Base-by-base conservation (phyloP, 1,140 invertebrate genomes). In the Maniola jurtina region DNA sequence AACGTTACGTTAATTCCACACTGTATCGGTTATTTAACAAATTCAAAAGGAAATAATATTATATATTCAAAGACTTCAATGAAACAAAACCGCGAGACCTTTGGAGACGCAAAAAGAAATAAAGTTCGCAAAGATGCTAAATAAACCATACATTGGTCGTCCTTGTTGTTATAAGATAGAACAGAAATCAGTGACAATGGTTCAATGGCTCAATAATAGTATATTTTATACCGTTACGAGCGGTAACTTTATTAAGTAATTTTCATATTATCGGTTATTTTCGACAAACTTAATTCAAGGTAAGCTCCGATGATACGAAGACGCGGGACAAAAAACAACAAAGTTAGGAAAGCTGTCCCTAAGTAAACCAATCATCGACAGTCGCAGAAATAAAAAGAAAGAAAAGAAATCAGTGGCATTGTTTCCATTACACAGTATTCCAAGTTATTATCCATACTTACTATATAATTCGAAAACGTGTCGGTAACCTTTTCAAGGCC, bases 41-140 rank as follows among this genome's bases (percentile, higher is more conserved):
- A 68, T 64, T 71, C 70, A 64, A 62, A 67, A 61, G 61, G 70
- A 57, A 57, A 61, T 71, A 64, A 64, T 64, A 67, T 64, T 58
- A 66, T 71, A 64, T 67, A 67, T 71, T 67, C 34, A 40, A 57
- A 14, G 55, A 35, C 35, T 35, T 35, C 7, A 3, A 38, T 7
- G 6, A 38, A 40, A 57, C n/a, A n/a, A n/a, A n/a, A 35, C 38
- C 55, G 33, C 52, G 25, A 10, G 52, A 57, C 55, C 55, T 57
- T 57, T 57, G 55, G 25, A 38, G 15, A 57, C 61, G n/a, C n/a
- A n/a, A 35, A 40, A 68, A 71, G 57, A 56, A 63, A 63, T 35
- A 57, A 40, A 57, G 55, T 40, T 15, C 9, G 55, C 11, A 13
- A 57, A 45, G 59, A 62, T 14, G 55, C 64, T 64, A 67, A 71